Conservation (phyloP, 64 coral and sea anemone genomes). For the Dendrophyllia cribrosa region DNA sequence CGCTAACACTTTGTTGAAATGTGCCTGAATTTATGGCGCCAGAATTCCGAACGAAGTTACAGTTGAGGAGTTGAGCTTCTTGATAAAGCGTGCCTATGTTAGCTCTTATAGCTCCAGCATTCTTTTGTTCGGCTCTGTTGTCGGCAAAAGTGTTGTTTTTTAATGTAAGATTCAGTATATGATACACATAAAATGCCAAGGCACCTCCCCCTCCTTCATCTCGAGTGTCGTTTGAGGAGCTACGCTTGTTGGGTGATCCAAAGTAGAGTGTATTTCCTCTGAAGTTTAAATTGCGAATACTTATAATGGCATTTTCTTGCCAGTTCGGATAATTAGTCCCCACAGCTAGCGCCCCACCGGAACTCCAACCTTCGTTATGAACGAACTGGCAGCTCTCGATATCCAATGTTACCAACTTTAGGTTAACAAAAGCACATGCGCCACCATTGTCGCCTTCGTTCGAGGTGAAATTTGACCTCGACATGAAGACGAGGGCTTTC, state of each 20-base stretch:
- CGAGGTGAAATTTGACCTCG: conserved; percentile 21
- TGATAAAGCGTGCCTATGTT: not conserved
- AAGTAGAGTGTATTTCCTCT: not conserved
- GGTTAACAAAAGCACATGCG: conserved; percentile 2
- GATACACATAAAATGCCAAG: not conserved
- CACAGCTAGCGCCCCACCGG: conserved; percentile 4
- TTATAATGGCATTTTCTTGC: not conserved
- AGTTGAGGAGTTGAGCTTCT: not conserved
- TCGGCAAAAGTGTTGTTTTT: not conserved
- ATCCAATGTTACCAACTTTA: not conserved
- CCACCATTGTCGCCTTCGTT: not conserved
- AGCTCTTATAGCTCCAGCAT: conserved; percentile 1
- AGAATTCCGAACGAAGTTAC: not conserved
- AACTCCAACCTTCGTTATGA: not conserved
- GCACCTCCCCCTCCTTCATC: not conserved
- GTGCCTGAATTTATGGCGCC: not conserved
- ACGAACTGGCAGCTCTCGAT: conserved; percentile 6
- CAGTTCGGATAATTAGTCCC: not conserved
- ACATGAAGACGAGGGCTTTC: not conserved
- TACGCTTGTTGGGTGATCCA: not conserved
- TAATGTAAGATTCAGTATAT: not conserved
- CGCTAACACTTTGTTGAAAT: not conserved
- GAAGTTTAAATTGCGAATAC: conserved; percentile 9
- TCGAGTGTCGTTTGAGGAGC: no score
- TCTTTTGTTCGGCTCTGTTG: not conserved